A percentile compares a stretch with the other conserved stretches of the same genome.
phyloP scores from a whole-genome alignment of 2,113 vertebrate genomes.

The Rattus norvegicus region DNA sequence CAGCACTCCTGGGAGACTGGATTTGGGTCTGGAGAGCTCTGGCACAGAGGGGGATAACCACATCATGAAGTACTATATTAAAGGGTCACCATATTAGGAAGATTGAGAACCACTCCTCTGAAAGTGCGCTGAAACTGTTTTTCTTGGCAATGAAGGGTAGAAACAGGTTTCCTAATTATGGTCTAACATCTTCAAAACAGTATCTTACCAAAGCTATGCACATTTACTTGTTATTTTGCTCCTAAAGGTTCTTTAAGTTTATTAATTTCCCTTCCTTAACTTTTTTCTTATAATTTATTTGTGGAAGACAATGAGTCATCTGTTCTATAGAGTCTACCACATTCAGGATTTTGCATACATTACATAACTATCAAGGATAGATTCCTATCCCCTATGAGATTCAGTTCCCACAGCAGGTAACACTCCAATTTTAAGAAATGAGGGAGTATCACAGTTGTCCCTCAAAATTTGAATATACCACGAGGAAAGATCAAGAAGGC shows the following conservation, averaged over 20 bases:
- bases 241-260: constrained; percentile 43
- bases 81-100: too few species aligned
- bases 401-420: not conserved
- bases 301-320: constrained; percentile 69
- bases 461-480: not conserved
- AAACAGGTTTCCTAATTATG: too few species aligned
- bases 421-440: not conserved
- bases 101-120: too few species aligned
- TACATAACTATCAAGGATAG: not conserved
- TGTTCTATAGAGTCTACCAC: constrained; percentile 58
- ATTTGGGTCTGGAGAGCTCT: too few species aligned
- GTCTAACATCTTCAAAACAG: not conserved
- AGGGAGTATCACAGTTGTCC: not conserved
- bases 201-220: constrained; percentile 40
- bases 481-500: not conserved
- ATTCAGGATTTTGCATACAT: constrained; percentile 67
- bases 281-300: constrained; percentile 56
- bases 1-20: too few species aligned
- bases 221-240: not conserved
- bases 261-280: not conserved
- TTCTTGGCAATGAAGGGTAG: not conserved
- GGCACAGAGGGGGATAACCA: too few species aligned
- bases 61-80: too few species aligned
- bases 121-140: not conserved
- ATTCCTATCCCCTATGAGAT: not conserved